Percentiles rank a stretch among this genome's conserved stretches.
Evolutionary conservation across 2,797 vertebrate species (phyloP).

Genomic region (Rhynchotus rufescens): DNA sequence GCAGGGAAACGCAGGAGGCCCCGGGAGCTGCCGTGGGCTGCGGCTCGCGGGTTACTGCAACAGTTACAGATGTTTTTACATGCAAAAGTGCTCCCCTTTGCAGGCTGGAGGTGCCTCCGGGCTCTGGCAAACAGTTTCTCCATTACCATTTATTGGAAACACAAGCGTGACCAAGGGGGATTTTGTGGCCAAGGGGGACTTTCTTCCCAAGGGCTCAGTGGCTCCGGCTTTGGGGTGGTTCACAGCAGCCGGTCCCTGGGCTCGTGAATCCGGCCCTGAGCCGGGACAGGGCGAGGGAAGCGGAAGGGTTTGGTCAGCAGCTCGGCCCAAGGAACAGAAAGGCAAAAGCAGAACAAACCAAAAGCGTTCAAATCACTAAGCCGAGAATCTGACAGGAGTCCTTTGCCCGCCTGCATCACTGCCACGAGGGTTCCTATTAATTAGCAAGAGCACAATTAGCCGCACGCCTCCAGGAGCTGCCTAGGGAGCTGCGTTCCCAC

Average conservation of each 20-base stretch:
- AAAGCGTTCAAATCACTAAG: neutral
- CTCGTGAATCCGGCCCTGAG: neutral
- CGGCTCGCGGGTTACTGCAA: neutral
- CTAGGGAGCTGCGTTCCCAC: rapidly evolving
- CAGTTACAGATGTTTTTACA: neutral
- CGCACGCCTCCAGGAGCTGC: rapidly evolving
- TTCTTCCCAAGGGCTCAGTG: neutral
- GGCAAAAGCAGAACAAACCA: neutral
- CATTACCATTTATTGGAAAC: neutral
- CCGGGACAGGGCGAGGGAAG: too few species aligned
- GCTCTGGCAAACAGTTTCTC: neutral
- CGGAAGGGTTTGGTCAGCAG: too few species aligned
- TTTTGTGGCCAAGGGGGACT: neutral
- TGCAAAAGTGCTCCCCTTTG: neutral
- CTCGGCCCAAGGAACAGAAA: neutral
- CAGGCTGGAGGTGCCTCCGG: neutral
- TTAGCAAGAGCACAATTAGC: neutral
- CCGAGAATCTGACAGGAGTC: neutral
- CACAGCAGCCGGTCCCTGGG: rapidly evolving
- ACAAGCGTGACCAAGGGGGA: neutral
- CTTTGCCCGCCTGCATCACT: rapidly evolving
- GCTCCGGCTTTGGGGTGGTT: neutral
- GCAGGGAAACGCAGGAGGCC: slow-evolving; percentile 18
- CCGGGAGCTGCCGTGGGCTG: neutral
- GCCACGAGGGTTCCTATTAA: neutral